Conservation (phyloP, 2,797 vertebrate species). For the Synanceia verrucosa region DNA sequence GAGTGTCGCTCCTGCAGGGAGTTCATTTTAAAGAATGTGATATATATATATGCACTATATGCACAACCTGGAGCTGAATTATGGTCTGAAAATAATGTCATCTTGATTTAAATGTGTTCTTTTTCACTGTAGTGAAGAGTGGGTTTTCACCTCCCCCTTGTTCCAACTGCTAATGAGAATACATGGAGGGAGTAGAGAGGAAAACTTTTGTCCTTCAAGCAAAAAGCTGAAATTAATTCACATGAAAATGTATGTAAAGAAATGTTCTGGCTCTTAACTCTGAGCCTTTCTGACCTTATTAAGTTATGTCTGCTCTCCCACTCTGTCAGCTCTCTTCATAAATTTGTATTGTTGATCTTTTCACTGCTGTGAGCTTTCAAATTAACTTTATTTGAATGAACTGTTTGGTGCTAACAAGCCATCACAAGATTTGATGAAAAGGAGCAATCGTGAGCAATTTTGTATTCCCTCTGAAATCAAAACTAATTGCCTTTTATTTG, state of each 20-base stretch:
- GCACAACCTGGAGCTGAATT: conserved; percentile 17
- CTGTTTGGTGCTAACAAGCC: conserved; percentile 52
- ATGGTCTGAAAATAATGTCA: conserved; percentile 31
- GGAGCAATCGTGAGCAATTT: conserved; percentile 23
- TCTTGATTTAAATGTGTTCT: conserved; percentile 39
- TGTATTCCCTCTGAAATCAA: conserved; percentile 28
- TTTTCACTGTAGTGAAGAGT: conserved; percentile 31
- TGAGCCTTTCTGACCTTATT: conserved; percentile 59
- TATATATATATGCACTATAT: background rate
- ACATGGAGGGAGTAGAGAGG: background rate
- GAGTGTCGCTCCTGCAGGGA: conserved; percentile 13
- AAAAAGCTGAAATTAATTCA: conserved; percentile 35
- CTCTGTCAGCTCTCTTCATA: conserved; percentile 35
- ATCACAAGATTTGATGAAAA: conserved; percentile 35
- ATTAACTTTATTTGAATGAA: conserved; percentile 44
- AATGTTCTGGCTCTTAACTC: conserved; percentile 33
- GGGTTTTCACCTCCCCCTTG: conserved; percentile 17
- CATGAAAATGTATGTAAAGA: conserved; percentile 45
- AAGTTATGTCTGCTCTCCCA: conserved; percentile 35
- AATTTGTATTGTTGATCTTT: conserved; percentile 41
- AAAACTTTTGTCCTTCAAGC: conserved; percentile 58
- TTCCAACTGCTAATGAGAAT: conserved; percentile 41
- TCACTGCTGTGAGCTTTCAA: conserved; percentile 31
- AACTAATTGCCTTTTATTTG: conserved; percentile 54
- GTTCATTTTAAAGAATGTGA: conserved; percentile 15